phyloP scores from a whole-genome alignment of 2,888 invertebrate species.

The Caenorhabditis drosophilae region DNA sequence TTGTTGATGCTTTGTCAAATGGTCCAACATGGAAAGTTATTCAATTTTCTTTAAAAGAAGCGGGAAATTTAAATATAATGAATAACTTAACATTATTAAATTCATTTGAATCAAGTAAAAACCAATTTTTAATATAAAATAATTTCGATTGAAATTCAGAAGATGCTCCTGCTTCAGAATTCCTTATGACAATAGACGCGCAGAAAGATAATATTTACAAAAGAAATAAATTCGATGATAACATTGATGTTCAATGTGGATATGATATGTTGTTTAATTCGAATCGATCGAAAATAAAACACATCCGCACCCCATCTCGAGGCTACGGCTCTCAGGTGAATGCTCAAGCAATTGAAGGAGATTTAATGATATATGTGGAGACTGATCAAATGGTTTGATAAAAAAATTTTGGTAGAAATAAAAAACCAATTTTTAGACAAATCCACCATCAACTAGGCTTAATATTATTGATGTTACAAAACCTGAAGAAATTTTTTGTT shows the following conservation, averaged over 20 bases:
- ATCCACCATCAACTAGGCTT: constrained; percentile 7
- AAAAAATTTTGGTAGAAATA: background rate
- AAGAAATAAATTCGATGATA: constrained; percentile 32
- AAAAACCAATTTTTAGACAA: constrained; percentile 1
- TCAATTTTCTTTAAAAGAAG: constrained; percentile 53
- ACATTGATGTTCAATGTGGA: constrained; percentile 45
- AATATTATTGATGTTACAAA: constrained; percentile 15
- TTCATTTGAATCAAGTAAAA: constrained; percentile 13
- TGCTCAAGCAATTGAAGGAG: constrained; percentile 45
- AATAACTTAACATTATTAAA: constrained; percentile 49
- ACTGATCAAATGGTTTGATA: constrained; percentile 42
- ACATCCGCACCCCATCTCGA: constrained; percentile 16
- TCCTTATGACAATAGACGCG: constrained; percentile 44
- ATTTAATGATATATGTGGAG: constrained; percentile 49
- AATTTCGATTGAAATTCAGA: too few species aligned
- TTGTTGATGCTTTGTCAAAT: constrained; percentile 52
- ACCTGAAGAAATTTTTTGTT: constrained; percentile 29
- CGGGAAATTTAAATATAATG: constrained; percentile 47
- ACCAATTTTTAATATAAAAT: too few species aligned
- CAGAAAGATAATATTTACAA: constrained; percentile 46
- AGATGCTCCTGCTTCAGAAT: constrained; percentile 40
- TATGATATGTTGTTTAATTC: constrained; percentile 53
- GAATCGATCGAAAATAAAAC: constrained; percentile 19
- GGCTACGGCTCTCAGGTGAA: constrained; percentile 40
- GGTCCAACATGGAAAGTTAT: constrained; percentile 52